Percentiles rank a stretch among this genome's conserved stretches.
phyloP scores from a whole-genome alignment of 2,797 vertebrate species.

The Agapornis canus region DNA sequence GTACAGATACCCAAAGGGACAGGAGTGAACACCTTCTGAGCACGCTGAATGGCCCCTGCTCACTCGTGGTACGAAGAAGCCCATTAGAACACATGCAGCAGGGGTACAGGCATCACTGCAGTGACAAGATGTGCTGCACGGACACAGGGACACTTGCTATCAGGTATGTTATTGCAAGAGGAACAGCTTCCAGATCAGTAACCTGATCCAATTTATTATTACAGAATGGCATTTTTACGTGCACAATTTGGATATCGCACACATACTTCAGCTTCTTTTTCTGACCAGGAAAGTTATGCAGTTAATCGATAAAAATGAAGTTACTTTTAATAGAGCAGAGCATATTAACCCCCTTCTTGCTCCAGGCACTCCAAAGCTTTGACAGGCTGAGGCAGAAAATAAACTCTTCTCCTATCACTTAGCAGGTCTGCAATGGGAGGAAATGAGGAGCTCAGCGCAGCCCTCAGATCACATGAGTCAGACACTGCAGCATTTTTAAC shows the following conservation, averaged over 20 bases:
- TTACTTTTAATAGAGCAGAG: neutral
- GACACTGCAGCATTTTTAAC: neutral
- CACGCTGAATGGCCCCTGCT: fast-evolving
- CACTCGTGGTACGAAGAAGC: fast-evolving
- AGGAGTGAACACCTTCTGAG: fast-evolving
- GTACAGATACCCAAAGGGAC: neutral
- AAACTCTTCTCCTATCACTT: neutral
- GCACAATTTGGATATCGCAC: neutral
- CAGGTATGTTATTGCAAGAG: neutral
- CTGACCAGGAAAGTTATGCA: neutral
- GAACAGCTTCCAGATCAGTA: neutral
- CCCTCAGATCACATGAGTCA: neutral
- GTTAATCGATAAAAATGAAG: neutral
- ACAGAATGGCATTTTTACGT: neutral
- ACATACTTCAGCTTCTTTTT: neutral
- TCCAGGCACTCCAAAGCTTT: neutral
- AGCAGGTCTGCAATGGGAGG: neutral
- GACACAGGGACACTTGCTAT: neutral
- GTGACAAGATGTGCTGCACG: neutral
- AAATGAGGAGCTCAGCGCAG: neutral
- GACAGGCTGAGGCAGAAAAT: neutral
- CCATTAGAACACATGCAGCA: fast-evolving
- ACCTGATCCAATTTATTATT: neutral
- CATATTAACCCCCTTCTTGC: neutral
- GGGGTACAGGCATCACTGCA: fast-evolving